Percentiles rank a stretch among this genome's conserved stretches.
Conservation (phyloP, 2,797 vertebrate genomes). For the Sebastes umbrosus region DNA sequence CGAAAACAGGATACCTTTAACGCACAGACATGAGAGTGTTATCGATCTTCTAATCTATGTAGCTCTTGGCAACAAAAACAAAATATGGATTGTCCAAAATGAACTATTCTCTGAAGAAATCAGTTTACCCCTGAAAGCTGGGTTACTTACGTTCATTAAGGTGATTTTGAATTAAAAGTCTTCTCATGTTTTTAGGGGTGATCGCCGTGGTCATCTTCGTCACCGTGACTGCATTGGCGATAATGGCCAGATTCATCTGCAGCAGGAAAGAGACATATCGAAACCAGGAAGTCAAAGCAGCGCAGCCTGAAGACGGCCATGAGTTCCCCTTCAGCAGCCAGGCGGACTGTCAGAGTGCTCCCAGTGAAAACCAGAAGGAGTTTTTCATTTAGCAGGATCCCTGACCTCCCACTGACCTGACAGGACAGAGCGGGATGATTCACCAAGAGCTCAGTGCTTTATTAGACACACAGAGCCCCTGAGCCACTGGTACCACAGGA, state of each 20-base stretch:
- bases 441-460: conserved; percentile 53
- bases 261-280: conserved; percentile 88
- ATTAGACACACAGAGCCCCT: conserved; percentile 8
- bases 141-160: neutral
- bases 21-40: neutral
- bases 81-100: too few relatives aligned
- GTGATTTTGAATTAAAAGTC: neutral
- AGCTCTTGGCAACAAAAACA: neutral
- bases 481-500: conserved; percentile 18
- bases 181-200: conserved; percentile 80
- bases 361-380: conserved; percentile 90
- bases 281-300: conserved; percentile 86
- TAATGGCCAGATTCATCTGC: conserved; percentile 86
- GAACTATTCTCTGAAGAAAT: too few relatives aligned
- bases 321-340: conserved; percentile 88
- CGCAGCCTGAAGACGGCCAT: conserved; percentile 85
- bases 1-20: neutral
- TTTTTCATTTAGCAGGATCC: conserved; percentile 89
- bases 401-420: conserved; percentile 20
- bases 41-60: neutral
- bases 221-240: conserved; percentile 82
- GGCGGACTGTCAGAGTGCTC: conserved; percentile 81
- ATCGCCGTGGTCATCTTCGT: conserved; percentile 94
- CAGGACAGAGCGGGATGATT: conserved; percentile 40
- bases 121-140: too few relatives aligned